These are phyloP conservation scores for Geococcyx californianus DNA, from an alignment of 2,113 vertebrate species.

Conservation along the genomic window DNA sequence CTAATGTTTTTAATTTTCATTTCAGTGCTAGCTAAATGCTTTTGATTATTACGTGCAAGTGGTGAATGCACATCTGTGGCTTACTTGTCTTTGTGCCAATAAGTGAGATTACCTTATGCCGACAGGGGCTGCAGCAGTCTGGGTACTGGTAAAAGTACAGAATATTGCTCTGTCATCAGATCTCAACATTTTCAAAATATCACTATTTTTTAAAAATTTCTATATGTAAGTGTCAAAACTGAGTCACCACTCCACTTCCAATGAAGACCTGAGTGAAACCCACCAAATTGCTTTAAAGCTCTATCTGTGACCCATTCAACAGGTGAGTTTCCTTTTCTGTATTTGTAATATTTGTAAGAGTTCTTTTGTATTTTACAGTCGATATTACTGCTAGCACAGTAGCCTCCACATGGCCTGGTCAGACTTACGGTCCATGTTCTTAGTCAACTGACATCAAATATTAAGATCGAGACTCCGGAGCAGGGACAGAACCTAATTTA, in stretches of 20 bases:
- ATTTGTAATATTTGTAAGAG: neutral
- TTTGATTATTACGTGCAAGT: neutral
- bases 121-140: neutral
- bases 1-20: neutral
- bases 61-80: neutral
- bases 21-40: neutral
- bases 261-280: neutral
- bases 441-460: neutral
- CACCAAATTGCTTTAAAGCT: neutral
- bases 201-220: neutral
- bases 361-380: neutral
- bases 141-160: neutral
- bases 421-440: neutral
- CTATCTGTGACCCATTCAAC: neutral
- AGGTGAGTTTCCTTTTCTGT: neutral
- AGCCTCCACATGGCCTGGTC: neutral
- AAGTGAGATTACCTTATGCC: neutral
- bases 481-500: neutral
- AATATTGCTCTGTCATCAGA: neutral
- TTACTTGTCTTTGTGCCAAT: neutral
- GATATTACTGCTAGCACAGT: neutral
- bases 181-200: constrained; percentile 21
- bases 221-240: neutral
- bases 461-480: neutral
- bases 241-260: neutral